phyloP scores from a whole-genome alignment of 2,888 invertebrate genomes.

The Acronicta psi region DNA sequence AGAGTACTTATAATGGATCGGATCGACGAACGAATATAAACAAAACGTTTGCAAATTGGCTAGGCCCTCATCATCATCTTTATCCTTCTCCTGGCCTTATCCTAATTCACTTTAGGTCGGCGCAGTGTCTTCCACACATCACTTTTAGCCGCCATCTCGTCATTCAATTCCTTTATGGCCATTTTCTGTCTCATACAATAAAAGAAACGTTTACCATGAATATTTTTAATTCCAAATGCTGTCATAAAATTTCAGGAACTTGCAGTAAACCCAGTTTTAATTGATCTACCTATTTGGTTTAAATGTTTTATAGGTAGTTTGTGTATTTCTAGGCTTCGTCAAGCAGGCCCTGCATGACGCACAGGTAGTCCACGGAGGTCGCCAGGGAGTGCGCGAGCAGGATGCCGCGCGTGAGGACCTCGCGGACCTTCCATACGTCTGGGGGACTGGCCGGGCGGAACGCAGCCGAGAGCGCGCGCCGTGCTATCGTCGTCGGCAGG shows the following conservation, averaged over 20 bases:
- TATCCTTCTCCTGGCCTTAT: too few species aligned
- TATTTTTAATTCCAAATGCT: slow-evolving; percentile 22
- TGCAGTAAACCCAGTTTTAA: neutral
- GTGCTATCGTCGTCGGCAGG: slow-evolving; percentile 69
- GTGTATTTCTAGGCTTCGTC: slow-evolving; percentile 69
- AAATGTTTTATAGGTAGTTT: slow-evolving; percentile 23
- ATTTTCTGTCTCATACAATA: too few species aligned
- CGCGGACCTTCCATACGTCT: slow-evolving; percentile 81
- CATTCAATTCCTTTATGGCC: too few species aligned
- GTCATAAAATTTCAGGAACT: neutral
- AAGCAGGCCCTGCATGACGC: slow-evolving; percentile 84
- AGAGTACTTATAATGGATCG: too few species aligned
- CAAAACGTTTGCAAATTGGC: too few species aligned
- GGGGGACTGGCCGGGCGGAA: slow-evolving; percentile 61
- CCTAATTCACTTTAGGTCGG: too few species aligned
- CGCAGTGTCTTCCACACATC: too few species aligned
- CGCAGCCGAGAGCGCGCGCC: slow-evolving; percentile 63
- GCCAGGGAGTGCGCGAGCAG: slow-evolving; percentile 83
- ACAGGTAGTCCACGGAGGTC: slow-evolving; percentile 84
- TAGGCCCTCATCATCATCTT: too few species aligned
- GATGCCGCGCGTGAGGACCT: slow-evolving; percentile 81
- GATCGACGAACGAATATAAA: too few species aligned
- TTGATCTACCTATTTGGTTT: slow-evolving; percentile 26
- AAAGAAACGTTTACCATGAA: neutral
- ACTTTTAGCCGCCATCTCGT: too few species aligned